Percentiles rank a stretch among this genome's conserved stretches.
phyloP scores from a whole-genome alignment of 1,140 invertebrate genomes.

The Chlorops oryzae region DNA sequence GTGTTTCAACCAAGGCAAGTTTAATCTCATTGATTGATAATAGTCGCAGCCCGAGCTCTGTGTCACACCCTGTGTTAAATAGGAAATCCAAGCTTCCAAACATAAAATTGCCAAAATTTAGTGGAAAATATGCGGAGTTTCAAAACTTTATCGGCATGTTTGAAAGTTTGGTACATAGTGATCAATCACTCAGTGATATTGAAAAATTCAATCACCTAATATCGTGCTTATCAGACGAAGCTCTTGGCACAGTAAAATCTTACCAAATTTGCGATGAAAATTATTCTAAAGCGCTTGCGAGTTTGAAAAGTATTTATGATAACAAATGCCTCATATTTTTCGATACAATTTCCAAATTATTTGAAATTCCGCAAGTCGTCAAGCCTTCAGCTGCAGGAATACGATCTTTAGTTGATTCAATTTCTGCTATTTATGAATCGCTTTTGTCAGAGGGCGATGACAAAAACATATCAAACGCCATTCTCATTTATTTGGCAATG shows the following conservation, averaged over 20 bases:
- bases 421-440: slow-evolving; percentile 11
- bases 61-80: not conserved
- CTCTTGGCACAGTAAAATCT: slow-evolving; percentile 6
- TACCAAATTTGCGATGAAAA: slow-evolving; percentile 8
- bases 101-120: slow-evolving; percentile 7
- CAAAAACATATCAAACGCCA: slow-evolving; percentile 4
- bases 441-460: slow-evolving; percentile 11
- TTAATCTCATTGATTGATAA: not conserved
- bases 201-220: slow-evolving; percentile 14
- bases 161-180: slow-evolving; percentile 6
- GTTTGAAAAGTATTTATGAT: slow-evolving; percentile 12
- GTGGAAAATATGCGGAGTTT: slow-evolving; percentile 7
- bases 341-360: slow-evolving; percentile 1
- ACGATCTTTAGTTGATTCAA: slow-evolving; percentile 4
- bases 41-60: not conserved
- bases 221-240: too few species aligned
- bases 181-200: slow-evolving; percentile 7
- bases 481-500: slow-evolving; percentile 10
- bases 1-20: not conserved
- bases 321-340: slow-evolving; percentile 11
- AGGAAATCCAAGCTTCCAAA: slow-evolving; percentile 3
- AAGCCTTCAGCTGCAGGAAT: slow-evolving; percentile 6
- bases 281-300: slow-evolving; percentile 12
- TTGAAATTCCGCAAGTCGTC: not conserved
- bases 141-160: slow-evolving; percentile 1